These are phyloP conservation scores for Sebastes minor DNA, from an alignment of 2,797 vertebrate species.

Conservation along the genomic window DNA sequence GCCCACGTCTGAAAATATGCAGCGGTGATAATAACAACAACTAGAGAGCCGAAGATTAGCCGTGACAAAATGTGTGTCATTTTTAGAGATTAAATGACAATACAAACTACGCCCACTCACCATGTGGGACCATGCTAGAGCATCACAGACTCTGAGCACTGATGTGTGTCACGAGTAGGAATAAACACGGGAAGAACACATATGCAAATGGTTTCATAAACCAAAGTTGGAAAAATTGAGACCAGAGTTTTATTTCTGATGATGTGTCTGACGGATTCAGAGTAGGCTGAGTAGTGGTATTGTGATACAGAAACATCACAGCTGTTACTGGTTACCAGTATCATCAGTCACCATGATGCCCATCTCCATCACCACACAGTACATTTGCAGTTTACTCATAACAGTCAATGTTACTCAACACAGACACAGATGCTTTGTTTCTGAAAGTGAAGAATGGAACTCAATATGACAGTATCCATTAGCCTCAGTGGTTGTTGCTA, in stretches of 20 bases:
- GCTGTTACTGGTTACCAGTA: background rate
- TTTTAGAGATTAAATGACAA: constrained; percentile 25
- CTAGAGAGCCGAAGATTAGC: constrained; percentile 44
- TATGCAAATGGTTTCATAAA: background rate
- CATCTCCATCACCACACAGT: background rate
- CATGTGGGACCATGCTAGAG: background rate
- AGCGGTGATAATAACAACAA: constrained; percentile 48
- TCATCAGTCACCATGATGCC: background rate
- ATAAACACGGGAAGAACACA: background rate
- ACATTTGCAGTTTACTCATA: background rate
- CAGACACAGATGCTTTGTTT: background rate
- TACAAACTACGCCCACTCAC: background rate
- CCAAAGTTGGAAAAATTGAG: background rate
- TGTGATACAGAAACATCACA: background rate
- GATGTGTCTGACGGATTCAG: background rate
- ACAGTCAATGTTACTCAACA: background rate
- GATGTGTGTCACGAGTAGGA: background rate
- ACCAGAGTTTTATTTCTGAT: background rate
- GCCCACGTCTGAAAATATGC: constrained; percentile 57
- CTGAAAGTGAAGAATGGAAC: background rate
- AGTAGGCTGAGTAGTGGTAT: background rate
- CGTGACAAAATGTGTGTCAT: constrained; percentile 26
- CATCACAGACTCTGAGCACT: background rate
- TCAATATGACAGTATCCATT: background rate
- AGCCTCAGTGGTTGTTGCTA: background rate